phyloP scores from a whole-genome alignment of 2,888 invertebrate genomes.

The Archaeoteleia sp. region DNA sequence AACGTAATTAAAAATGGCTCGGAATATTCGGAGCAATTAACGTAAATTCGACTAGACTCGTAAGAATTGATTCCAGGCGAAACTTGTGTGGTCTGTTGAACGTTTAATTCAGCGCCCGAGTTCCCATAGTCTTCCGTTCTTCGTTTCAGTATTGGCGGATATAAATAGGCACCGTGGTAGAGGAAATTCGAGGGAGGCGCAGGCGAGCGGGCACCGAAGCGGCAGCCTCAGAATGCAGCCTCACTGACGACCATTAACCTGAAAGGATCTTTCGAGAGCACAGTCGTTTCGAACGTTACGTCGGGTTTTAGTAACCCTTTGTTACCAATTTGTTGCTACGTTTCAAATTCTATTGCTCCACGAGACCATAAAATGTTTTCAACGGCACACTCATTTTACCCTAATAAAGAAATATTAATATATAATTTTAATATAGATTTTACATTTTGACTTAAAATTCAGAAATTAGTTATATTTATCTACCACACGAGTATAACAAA shows the following conservation, averaged over 20 bases:
- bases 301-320: constrained; percentile 31
- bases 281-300: background rate
- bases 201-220: constrained; percentile 15
- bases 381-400: too few species aligned
- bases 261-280: constrained; percentile 25
- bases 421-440: too few species aligned
- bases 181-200: constrained; percentile 45
- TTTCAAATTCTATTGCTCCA: constrained; percentile 30
- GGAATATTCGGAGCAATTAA: too few species aligned
- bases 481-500: too few species aligned
- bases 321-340: constrained; percentile 40
- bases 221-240: constrained; percentile 34
- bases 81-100: constrained; percentile 50
- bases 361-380: constrained; percentile 6
- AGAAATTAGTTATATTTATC: too few species aligned
- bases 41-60: constrained; percentile 41
- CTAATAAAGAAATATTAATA: too few species aligned
- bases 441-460: too few species aligned
- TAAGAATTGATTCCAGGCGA: constrained; percentile 47
- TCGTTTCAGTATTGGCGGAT: constrained; percentile 48
- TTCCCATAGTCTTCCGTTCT: constrained; percentile 41
- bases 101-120: constrained; percentile 46
- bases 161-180: constrained; percentile 43
- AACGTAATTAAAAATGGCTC: too few species aligned
- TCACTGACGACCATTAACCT: constrained; percentile 34